A percentile compares a stretch with the other conserved stretches of the same genome.
Evolutionary conservation across 2,888 invertebrate genomes (phyloP).

Genomic region (Ochropleura leucogaster): DNA sequence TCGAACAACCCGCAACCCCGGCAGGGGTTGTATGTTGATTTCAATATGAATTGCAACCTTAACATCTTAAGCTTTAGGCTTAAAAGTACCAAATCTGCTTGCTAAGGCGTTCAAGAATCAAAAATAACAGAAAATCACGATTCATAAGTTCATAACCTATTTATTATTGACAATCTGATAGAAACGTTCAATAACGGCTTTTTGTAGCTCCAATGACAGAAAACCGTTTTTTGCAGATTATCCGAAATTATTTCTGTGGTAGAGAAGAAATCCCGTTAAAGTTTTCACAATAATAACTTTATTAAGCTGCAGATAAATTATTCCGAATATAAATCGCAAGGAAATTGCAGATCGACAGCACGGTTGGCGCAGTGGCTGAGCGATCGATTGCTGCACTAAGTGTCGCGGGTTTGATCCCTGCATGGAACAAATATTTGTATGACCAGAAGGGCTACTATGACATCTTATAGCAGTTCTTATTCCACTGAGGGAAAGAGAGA

Average conservation of each 20-base stretch:
- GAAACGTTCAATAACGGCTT: conserved; percentile 27
- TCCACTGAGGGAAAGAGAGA: too few relatives aligned
- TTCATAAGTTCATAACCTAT: conserved; percentile 17
- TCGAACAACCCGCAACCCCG: too few relatives aligned
- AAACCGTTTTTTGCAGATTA: conserved; percentile 25
- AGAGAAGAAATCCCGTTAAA: conserved; percentile 14
- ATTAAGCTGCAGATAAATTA: neutral
- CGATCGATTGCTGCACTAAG: too few relatives aligned
- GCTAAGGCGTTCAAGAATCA: neutral
- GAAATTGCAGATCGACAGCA: too few relatives aligned
- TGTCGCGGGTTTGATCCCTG: too few relatives aligned
- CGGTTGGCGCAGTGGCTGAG: too few relatives aligned
- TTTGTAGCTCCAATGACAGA: conserved; percentile 1
- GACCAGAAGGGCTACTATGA: too few relatives aligned
- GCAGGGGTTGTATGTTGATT: too few relatives aligned
- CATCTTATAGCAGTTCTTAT: too few relatives aligned
- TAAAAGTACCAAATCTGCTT: conserved; percentile 12
- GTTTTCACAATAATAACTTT: conserved; percentile 7
- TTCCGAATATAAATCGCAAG: too few relatives aligned
- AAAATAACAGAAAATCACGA: conserved; percentile 23
- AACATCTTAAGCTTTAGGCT: neutral
- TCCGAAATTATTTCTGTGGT: conserved; percentile 14
- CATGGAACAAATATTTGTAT: too few relatives aligned
- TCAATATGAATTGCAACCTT: too few relatives aligned
- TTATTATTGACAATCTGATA: conserved; percentile 34